phyloP scores from a whole-genome alignment of 2,888 invertebrate genomes.

The Acrobasis repandana region DNA sequence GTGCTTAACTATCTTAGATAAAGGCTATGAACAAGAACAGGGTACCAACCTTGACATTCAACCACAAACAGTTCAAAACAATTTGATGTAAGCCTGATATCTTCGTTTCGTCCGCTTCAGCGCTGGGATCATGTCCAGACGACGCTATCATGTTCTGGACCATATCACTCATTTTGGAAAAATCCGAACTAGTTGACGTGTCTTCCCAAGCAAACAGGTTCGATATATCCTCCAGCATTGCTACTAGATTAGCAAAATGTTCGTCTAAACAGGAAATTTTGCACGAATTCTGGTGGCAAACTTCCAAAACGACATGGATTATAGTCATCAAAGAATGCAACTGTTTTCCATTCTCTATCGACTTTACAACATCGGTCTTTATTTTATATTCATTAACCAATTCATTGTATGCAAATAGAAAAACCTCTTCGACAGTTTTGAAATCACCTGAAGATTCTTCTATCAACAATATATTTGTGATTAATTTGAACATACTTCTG shows the following conservation, averaged over 20 bases:
- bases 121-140: constrained; percentile 52
- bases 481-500: constrained; percentile 78
- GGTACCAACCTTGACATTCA: constrained; percentile 86
- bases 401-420: constrained; percentile 58
- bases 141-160: constrained; percentile 83
- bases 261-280: constrained; percentile 43
- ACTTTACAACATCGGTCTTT: constrained; percentile 69
- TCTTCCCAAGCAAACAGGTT: constrained; percentile 68
- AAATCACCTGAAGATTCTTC: constrained; percentile 44
- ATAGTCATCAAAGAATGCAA: constrained; percentile 74
- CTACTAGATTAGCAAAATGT: constrained; percentile 45
- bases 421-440: constrained; percentile 55
- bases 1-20: too few relatives aligned
- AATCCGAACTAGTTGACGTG: constrained; percentile 83
- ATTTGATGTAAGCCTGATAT: constrained; percentile 86
- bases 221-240: constrained; percentile 55
- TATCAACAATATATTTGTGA: constrained; percentile 61
- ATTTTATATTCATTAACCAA: constrained; percentile 48
- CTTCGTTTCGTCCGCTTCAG: constrained; percentile 62
- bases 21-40: neutral
- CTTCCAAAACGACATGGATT: constrained; percentile 56
- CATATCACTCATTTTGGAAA: constrained; percentile 90
- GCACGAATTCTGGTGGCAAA: constrained; percentile 46
- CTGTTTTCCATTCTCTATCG: constrained; percentile 77
- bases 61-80: constrained; percentile 89